phyloP scores from a whole-genome alignment of 2,888 invertebrate genomes.

The Diadegma fenestrale region DNA sequence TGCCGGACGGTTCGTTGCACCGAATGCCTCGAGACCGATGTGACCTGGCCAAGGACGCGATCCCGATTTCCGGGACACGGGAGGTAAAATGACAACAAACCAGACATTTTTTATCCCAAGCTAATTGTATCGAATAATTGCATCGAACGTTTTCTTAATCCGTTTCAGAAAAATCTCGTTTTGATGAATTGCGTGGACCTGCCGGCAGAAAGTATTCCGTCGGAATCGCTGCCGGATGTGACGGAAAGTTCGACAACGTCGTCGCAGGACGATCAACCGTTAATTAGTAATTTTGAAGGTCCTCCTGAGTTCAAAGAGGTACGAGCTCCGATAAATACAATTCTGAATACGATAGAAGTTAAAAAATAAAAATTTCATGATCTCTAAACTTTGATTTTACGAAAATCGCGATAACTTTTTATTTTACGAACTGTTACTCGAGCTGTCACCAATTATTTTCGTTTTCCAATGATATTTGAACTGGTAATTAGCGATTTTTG shows the following conservation, averaged over 20 bases:
- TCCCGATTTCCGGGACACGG: background rate
- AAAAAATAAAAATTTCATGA: too few relatives aligned
- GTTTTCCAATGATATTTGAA: too few relatives aligned
- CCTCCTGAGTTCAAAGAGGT: background rate
- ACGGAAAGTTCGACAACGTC: background rate
- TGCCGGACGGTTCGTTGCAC: constrained; percentile 34
- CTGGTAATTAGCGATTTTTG: too few relatives aligned
- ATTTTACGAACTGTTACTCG: too few relatives aligned
- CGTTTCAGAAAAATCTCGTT: background rate
- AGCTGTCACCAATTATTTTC: too few relatives aligned
- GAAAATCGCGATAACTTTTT: too few relatives aligned
- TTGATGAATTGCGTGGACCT: background rate
- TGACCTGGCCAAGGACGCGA: constrained; percentile 1
- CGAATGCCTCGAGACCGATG: constrained; percentile 2
- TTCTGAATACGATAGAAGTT: too few relatives aligned
- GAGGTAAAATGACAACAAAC: background rate
- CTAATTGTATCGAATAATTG: background rate
- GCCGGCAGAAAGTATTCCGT: background rate
- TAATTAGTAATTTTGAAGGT: background rate
- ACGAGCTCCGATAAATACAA: background rate
- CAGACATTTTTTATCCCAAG: background rate
- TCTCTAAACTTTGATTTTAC: too few relatives aligned
- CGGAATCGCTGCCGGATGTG: background rate
- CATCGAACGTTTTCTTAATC: background rate
- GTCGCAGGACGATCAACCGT: background rate